A percentile compares a stretch with the other conserved stretches of the same genome.
phyloP scores from a whole-genome alignment of 2,113 vertebrate species.

The Isichthys henryi region DNA sequence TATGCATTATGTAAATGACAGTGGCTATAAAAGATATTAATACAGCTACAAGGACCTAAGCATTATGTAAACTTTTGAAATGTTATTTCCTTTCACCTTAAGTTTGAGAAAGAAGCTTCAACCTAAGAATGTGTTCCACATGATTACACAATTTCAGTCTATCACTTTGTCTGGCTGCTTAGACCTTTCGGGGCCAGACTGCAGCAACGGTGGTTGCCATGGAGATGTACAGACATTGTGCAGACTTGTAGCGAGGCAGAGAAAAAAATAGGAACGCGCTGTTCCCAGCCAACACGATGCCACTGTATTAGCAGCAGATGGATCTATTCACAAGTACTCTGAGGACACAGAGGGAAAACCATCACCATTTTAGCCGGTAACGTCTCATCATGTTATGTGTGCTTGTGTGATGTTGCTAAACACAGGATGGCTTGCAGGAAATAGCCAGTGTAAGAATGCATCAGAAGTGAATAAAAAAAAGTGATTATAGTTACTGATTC shows the following conservation, averaged over 20 bases:
- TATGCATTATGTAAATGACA: neutral
- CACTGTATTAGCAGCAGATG: slow-evolving; percentile 24
- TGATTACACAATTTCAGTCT: slow-evolving; percentile 13
- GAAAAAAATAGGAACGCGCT: slow-evolving; percentile 9
- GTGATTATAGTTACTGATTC: neutral
- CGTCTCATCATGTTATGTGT: neutral
- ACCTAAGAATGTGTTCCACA: neutral
- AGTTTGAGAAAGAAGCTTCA: neutral
- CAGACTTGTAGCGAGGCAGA: slow-evolving; percentile 14
- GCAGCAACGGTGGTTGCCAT: slow-evolving; percentile 12
- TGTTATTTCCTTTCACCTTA: neutral
- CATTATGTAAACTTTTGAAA: neutral
- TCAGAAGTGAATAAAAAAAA: neutral
- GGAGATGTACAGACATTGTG: slow-evolving; percentile 21
- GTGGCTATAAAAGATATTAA: neutral
- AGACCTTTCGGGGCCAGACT: slow-evolving; percentile 10
- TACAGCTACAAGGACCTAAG: neutral
- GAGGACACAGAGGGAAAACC: slow-evolving; percentile 37
- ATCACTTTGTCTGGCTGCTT: slow-evolving; percentile 11
- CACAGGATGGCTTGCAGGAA: neutral
- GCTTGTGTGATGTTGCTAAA: slow-evolving; percentile 1
- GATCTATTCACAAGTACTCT: slow-evolving; percentile 22
- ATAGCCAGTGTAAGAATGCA: neutral
- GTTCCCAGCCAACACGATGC: slow-evolving; percentile 23
- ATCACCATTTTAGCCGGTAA: neutral